Percentiles rank a stretch among this genome's conserved stretches.
Evolutionary conservation across 2,888 invertebrate genomes (phyloP).

Genomic region (Polydrusus cervinus): DNA sequence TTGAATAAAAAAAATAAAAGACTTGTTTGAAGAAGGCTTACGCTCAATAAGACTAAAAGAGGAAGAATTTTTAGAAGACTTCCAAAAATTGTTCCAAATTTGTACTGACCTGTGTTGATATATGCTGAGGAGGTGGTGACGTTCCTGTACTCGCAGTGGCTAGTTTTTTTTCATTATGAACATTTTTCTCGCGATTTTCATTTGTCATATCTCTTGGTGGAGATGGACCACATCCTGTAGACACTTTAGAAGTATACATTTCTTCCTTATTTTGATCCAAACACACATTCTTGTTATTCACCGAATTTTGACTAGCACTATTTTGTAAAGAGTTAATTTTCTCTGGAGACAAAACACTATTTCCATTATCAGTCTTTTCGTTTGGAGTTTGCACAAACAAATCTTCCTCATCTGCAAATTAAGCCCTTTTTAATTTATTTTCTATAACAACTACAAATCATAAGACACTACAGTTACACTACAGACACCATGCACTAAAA

Average conservation of each 20-base stretch:
- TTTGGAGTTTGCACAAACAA: neutral
- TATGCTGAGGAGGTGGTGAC: constrained; percentile 90
- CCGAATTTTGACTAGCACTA: neutral
- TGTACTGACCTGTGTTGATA: constrained; percentile 82
- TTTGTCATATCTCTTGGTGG: constrained; percentile 73
- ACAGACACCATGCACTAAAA: constrained; percentile 58
- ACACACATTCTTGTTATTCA: neutral
- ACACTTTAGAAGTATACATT: constrained; percentile 67
- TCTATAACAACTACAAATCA: constrained; percentile 10
- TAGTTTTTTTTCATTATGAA: constrained; percentile 53
- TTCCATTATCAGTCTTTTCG: constrained; percentile 29
- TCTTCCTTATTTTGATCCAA: constrained; percentile 35
- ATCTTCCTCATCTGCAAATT: constrained; percentile 28
- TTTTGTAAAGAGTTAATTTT: neutral
- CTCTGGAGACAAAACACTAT: neutral
- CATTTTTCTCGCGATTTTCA: constrained; percentile 49
- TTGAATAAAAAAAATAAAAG: too few relatives aligned
- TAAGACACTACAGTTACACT: constrained; percentile 51
- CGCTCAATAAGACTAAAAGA: too few relatives aligned
- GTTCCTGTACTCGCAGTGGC: constrained; percentile 80
- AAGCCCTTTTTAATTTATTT: constrained; percentile 6
- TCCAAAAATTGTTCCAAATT: neutral
- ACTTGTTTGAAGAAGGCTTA: too few relatives aligned
- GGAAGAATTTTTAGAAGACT: too few relatives aligned
- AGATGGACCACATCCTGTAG: constrained; percentile 79